Base-by-base conservation (phyloP, 1,140 invertebrate genomes). In the Helicorthomorpha holstii region DNA sequence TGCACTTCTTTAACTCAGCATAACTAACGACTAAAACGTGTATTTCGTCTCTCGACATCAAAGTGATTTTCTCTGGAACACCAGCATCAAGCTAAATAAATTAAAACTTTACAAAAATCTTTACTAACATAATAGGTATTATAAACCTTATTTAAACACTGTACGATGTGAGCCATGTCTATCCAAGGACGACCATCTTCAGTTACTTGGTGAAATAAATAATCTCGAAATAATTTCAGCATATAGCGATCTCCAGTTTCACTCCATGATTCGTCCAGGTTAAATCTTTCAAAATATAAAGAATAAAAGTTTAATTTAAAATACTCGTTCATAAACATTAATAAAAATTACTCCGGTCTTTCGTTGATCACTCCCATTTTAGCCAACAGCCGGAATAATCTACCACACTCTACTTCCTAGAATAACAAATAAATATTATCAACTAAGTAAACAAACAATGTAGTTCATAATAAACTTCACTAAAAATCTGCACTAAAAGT, bases 161-260 rank as follows among this genome's bases (percentile, higher is more conserved):
- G 79, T 19, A 93, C 79, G 54, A 98, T 79, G 66, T 98, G 95
- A 44, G 90, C 83, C 73, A 95, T 80, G 71, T 98, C 94, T 38
- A 98, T 66, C 88, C 90, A 97, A 10, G 95, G 92, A 51, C 82
- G 74, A 26, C 92, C 93, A 66, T 93, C 87, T 56, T 85, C 81
- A 29, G 83, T 83, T 38, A 94, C 83, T 63, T 85, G 80, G 74
- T 98, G 94, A 71, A 98, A 97, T 53, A 98, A 70, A 67, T 94
- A 95, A 72, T 98, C 95, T 56, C 94, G 76, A 73, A 97, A 98
- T 61, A 98, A 70, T 74, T 98, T 98, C 66, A 98, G 73, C 82
- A 98, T 86, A 69, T 97, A 98, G 46, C 92, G 77, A 69, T 95
- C 91, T 27, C 93, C 93, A 25, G 92, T 97, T 71, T 98, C 94